A percentile compares a stretch with the other conserved stretches of the same genome.
phyloP scores from a whole-genome alignment of 1,140 invertebrate species.

The Drosophila bocqueti region DNA sequence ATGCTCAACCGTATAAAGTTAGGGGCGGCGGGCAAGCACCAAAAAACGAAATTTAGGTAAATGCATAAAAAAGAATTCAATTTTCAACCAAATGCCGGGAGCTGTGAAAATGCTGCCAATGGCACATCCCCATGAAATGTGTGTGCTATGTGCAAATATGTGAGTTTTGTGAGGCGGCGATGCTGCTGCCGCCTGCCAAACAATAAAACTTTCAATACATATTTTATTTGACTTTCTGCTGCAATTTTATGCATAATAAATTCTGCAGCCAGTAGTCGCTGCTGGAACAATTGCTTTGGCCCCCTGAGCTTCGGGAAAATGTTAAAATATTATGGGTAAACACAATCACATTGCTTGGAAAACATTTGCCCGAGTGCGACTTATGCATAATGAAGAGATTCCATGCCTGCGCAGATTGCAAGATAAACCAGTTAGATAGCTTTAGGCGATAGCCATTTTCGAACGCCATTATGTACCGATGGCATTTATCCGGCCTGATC shows the following conservation, averaged over 20 bases:
- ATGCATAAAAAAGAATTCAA: conserved; percentile 77
- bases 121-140: conserved; percentile 50
- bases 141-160: conserved; percentile 61
- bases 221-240: conserved; percentile 77
- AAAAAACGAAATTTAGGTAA: conserved; percentile 71
- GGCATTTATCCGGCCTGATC: conserved; percentile 23
- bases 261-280: conserved; percentile 39
- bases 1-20: conserved; percentile 36
- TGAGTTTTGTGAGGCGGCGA: conserved; percentile 10
- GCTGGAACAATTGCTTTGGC: conserved; percentile 7
- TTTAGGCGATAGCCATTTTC: conserved; percentile 14
- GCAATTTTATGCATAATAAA: conserved; percentile 78
- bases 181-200: conserved; percentile 29
- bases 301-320: conserved; percentile 10
- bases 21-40: conserved; percentile 17
- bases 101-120: conserved; percentile 30
- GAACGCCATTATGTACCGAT: conserved; percentile 22
- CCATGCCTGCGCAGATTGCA: conserved; percentile 4
- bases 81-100: conserved; percentile 58
- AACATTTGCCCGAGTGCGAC: conserved; percentile 8
- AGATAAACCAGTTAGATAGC: conserved; percentile 9
- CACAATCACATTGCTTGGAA: conserved; percentile 9
- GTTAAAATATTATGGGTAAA: conserved; percentile 21
- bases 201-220: conserved; percentile 81
- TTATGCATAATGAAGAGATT: conserved; percentile 36